Base-by-base conservation (phyloP, 2,888 invertebrate genomes). In the Trissolcus brochymenae region DNA sequence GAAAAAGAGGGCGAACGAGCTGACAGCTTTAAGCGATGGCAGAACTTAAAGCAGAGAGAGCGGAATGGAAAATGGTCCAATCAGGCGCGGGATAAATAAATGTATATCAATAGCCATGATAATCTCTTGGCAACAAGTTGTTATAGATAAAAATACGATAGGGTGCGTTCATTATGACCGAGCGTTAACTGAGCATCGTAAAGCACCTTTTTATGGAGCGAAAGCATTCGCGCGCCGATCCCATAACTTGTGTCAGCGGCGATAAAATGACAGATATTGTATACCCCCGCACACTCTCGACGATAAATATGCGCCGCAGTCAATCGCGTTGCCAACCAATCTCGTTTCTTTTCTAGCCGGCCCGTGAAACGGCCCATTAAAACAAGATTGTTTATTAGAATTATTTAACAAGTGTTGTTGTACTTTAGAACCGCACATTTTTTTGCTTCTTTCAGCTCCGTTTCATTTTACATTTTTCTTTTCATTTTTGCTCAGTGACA, bases 181-280 rank as follows among this genome's bases (percentile, higher is more conserved):
- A 53, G 65, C 60, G 40, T 54, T 56, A 56, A 66, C 73, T 61
- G 56, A 17, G 61, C 35, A 67, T 74, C 74, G 53, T 74, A 74
- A 74, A 74, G 19, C 62, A 53, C 67, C 35, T 67, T 57, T 74
- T 74, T 74, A 67, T 54, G 62, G 56, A 67, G 67, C 57, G 66
- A 74, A 74, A 67, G 74, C 62, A 67, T 67, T 66, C 66, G 61
- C 60, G 57, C 21, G 17, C 49, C 29, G 74, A 74, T 67, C 74
- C 66, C 67, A 62, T 61, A 74, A 74, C 62, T 74, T 55, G 66
- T 65, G 65, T 40, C 57, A 51, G 74, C 54, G 54, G 62, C 46
- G 74, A 74, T 74, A 67, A 73, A 74, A 66, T 74, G 74, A 67
- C 68, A 68, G 64, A 74, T 67, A 70, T 68, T 60, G 75, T 65